Evolutionary conservation across 2,113 vertebrate genomes (phyloP), one percentile per base, ranked within the genome.

Genomic region (Hippolais icterina): DNA sequence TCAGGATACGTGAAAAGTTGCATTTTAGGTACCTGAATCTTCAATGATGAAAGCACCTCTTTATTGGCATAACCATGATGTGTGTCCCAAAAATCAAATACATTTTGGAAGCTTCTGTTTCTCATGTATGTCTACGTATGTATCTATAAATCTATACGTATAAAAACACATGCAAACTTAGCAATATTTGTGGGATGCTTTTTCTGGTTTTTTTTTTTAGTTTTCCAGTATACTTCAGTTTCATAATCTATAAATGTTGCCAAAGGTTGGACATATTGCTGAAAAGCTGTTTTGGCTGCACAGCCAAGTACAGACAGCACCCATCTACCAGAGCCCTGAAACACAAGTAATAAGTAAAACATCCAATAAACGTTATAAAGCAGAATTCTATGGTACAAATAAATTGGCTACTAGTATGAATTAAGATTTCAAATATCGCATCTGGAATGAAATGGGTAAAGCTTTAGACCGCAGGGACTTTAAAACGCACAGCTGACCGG

Each of bases 41-140:
- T 91, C n/a, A 57, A 20, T 57, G 11, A 31, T 2, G 5, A 65
- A n/a, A 74, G 15, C 8, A 83, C 2, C 29, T 79, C 9, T 20
- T 52, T 29, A 42, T 1, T 21, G 19, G 7, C n/a, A 54, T 13
- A 41, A 66, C 13, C 18, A 31, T 0, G 10, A 9, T 2, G 14
- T 22, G 3, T 6, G 2, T 49, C 47, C 47, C 28, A n/a, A 75
- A 56, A 10, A 35, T 29, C 27, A 83, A 80, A 47, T 4, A 33
- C 16, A 25, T 9, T 59, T 12, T 42, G 31, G 8, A 68, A 54
- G 3, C 4, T 81, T 65, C 10, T 35, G 35, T 42, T 57, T 4
- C 16, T 66, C 12, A 13, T 6, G 15, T 2, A 5, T 3, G 7
- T 12, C 0, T 64, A 13, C 1, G 1, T 5, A 2, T 1, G 0